A percentile compares a stretch with the other conserved stretches of the same genome.
Conservation (phyloP, 2,888 invertebrate genomes). For the Allygus modestus region DNA sequence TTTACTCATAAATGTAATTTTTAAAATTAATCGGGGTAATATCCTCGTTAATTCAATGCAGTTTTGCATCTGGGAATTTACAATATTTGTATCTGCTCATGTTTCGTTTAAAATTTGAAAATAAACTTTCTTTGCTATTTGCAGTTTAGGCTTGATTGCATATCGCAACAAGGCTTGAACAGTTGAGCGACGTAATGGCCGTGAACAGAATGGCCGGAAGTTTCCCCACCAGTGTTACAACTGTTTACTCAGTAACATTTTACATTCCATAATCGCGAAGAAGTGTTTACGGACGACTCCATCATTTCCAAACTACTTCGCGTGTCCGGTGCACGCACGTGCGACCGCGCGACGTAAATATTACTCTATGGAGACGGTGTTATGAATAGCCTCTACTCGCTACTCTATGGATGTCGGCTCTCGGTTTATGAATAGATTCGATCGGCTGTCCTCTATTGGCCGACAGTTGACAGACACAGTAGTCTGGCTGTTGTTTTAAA, state of each 20-base stretch:
- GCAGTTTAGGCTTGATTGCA: no score
- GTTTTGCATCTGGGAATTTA: no score
- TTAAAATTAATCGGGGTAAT: no score
- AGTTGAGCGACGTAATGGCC: no score
- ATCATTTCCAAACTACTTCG: not conserved
- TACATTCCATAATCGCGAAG: not conserved
- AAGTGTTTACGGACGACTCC: not conserved
- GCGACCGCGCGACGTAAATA: conserved; percentile 8
- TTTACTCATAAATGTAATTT: no score
- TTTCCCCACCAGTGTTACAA: not conserved
- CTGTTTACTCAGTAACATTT: not conserved
- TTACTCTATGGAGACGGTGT: conserved; percentile 29
- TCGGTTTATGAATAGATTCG: conserved; percentile 19
- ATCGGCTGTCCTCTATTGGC: not conserved
- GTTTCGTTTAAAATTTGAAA: no score
- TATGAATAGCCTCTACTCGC: conserved; percentile 21
- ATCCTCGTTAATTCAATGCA: no score
- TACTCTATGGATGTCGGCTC: conserved; percentile 25
- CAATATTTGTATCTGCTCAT: no score
- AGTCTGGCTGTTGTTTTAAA: conserved; percentile 39
- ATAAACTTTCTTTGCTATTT: no score
- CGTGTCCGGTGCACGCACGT: not conserved
- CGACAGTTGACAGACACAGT: conserved; percentile 1
- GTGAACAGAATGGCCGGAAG: not conserved
- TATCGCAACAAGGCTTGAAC: no score